phyloP scores from a whole-genome alignment of 2,888 invertebrate genomes.

The Alcis repandata region DNA sequence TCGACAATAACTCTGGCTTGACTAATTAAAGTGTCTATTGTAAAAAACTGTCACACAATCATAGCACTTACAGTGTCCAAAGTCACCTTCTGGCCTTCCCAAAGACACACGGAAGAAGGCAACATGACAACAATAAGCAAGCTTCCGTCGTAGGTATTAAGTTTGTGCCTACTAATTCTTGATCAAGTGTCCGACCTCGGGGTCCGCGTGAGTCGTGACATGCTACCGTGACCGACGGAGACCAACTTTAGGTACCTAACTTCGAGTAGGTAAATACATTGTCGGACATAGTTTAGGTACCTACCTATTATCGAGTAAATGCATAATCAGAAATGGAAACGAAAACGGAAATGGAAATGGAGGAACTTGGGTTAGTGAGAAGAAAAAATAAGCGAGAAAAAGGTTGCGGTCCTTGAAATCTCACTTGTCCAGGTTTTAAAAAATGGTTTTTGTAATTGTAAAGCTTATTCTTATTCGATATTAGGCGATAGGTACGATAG shows the following conservation, averaged over 20 bases:
- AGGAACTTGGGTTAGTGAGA: no score
- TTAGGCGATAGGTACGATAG: no score
- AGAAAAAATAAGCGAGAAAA: no score
- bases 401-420: no score
- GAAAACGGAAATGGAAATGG: no score
- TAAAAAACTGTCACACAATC: conserved; percentile 1
- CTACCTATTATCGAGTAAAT: no score
- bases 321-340: no score
- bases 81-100: conserved; percentile 21
- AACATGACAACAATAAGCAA: conserved; percentile 34
- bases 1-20: no score
- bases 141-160: conserved; percentile 46
- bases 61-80: conserved; percentile 7
- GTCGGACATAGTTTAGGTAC: no score
- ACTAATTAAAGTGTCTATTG: neutral
- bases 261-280: neutral
- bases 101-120: conserved; percentile 35
- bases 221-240: conserved; percentile 26
- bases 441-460: no score
- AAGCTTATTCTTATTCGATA: no score
- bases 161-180: conserved; percentile 37
- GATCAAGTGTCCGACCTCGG: conserved; percentile 39
- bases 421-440: no score
- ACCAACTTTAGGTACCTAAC: neutral
- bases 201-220: conserved; percentile 37